Percentiles rank a stretch among this genome's conserved stretches.
phyloP scores from a whole-genome alignment of 2,113 vertebrate genomes.

The Lagenorhynchus albirostris region DNA sequence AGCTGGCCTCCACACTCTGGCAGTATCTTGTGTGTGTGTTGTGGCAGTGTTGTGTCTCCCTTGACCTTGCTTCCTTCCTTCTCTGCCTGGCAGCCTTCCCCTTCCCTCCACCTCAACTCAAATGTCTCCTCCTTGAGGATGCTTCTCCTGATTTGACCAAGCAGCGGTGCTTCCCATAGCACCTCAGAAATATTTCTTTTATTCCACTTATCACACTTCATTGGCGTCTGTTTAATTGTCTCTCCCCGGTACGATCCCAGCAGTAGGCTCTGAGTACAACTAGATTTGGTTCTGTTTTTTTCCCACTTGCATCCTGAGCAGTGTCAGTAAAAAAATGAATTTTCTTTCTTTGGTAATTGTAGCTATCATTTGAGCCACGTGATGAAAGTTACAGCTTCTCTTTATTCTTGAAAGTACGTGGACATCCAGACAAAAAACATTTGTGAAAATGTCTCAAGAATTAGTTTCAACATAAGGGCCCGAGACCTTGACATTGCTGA shows the following conservation, averaged over 20 bases:
- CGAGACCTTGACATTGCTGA: slow-evolving; percentile 47
- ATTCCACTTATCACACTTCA: not conserved
- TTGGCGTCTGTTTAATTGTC: not conserved
- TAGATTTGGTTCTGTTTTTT: not conserved
- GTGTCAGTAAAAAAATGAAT: not conserved
- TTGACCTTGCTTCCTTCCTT: not conserved
- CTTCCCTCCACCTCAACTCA: not conserved
- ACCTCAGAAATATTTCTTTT: not conserved
- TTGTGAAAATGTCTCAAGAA: slow-evolving; percentile 41
- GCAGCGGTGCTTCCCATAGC: not conserved
- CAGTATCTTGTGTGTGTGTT: too few relatives aligned
- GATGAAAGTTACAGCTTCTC: not conserved
- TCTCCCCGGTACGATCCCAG: not conserved
- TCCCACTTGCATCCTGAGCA: not conserved
- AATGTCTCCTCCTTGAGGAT: not conserved
- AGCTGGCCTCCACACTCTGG: too few relatives aligned
- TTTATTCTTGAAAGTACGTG: not conserved
- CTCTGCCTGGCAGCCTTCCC: not conserved
- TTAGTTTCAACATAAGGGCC: not conserved
- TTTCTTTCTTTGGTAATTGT: not conserved
- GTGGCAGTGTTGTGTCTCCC: fast-evolving
- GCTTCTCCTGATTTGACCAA: not conserved
- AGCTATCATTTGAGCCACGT: not conserved
- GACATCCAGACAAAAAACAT: not conserved
- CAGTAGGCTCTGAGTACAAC: not conserved